Base-by-base conservation (phyloP, 2,888 invertebrate species). In the Eurytoma adleriae region DNA sequence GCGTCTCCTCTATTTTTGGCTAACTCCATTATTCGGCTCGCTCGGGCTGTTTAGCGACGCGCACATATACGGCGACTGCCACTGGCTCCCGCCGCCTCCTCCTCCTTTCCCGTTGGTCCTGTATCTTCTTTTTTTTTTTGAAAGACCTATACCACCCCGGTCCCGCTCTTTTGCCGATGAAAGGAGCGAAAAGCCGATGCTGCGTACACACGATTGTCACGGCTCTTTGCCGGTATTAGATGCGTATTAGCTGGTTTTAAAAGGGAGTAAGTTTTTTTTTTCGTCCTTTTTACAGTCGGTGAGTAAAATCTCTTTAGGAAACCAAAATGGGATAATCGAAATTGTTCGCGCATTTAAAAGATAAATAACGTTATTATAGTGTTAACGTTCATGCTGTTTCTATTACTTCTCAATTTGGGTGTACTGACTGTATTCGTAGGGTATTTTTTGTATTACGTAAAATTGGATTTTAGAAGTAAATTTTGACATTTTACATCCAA, bases 11-110 rank as follows among this genome's bases (percentile, higher is more conserved):
- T 78, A 67, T 71, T 79, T 79, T 73, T 57, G 73, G 69, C 56
- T 64, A 79, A 74, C 73, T 73, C 40, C 57, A 74, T 79, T 79
- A 74, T 79, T 79, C 73, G 56, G 54, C 56, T 64, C 57, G 69
- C 69, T 79, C 73, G 50, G 50, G 56, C 69, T 79, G 62, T 61
- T 72, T 74, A 74, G 64, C 50, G 24, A 57, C 66, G n/a, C 16
- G 61, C n/a, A 56, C 40, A 56, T 18, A 48, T 40, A 40, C 40
- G 50, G 61, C 27, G 40, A 13, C 50, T 62, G 52, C 62, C 27
- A 27, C 52, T n/a, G 72, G 27, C 20, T 13, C 1, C 14, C 40
- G 30, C 27, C 61, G 20, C 30, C 16, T 48, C 27, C 24, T 5
- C 27, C 10, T n/a, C 59, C 24, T 50, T n/a, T 57, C 27, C 1